Evolutionary conservation across 2,797 vertebrate genomes (phyloP), one percentile per base, ranked within the genome.

Genomic region (Spondyliosoma cantharus): DNA sequence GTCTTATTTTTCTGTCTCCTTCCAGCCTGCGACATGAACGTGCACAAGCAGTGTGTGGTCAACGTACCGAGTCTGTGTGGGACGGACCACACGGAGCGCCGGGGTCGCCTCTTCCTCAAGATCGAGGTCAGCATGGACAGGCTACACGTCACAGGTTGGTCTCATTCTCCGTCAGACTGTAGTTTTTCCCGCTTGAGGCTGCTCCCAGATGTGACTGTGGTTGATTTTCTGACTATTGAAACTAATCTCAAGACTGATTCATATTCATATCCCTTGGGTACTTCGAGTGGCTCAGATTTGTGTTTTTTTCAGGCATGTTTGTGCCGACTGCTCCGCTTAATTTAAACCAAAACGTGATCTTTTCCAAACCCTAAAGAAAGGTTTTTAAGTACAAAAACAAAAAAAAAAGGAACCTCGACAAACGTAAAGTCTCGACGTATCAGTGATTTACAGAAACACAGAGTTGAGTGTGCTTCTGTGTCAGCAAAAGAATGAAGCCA

Each of bases 21-120:
- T 82, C 20, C 93, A 99, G 98, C 98, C 82, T 99, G 98, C 52
- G 98, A 99, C 77, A 99, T 99, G 97, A 99, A 99, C 1, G 98
- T 99, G 46, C 98, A 99, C 90, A 99, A 99, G 85, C 96, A 97
- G 82, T 99, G 98, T 0, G 98, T 99, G 66, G 96, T 98, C 83
- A 99, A 99, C 0, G 97, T 99, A 79, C 98, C 98, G 0, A 99
- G 98, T 88, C 95, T 99, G 85, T 99, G 98, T 3, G 98, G 98
- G 57, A 99, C 96, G 78, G 98, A 99, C 91, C 97, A 98, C 94
- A 99, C 97, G 0, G 98, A 99, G 93, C 97, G 98, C 22, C 94
- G 98, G 54, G 98, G 98, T 14, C 95, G 98, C 70, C 93, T 99
- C 80, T 98, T 97, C 82, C 96, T 99, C 88, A 99, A 97, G 92